Evolutionary conservation across 2,797 vertebrate genomes (phyloP), one percentile per base, ranked within the genome.

Genomic region (Potorous gilbertii): DNA sequence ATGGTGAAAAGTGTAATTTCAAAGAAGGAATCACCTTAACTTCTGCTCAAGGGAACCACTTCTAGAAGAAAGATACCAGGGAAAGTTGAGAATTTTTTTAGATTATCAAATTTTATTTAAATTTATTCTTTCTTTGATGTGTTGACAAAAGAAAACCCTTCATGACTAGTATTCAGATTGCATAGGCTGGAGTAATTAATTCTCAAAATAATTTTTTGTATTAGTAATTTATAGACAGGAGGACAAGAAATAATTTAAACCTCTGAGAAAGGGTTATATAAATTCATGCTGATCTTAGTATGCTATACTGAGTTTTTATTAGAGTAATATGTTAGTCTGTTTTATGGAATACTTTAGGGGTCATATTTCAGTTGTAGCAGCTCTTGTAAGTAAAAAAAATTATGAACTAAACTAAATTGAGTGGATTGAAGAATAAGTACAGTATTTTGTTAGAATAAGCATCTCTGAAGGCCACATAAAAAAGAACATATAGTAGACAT

Each of bases 291-390:
- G 74, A 62, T 91, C 81, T 96, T 96, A 92, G 57, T 66, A 34
- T 90, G 92, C 92, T 91, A 55, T 62, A 50, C 93, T 96, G 81
- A 94, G 96, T 54, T 96, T 52, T 94, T 96, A 18, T 96, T 90
- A 94, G 95, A 90, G 93, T 95, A 90, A 93, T 95, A 92, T 96
- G 95, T 96, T 96, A 95, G 92, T 54, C 54, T 62, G 55, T 91
- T 98, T 97, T 96, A 92, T 92, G 54, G 96, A 95, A 97, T 96
- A 94, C 92, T 96, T 97, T 96, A 94, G n/a, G n/a, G 16, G 40
- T 4, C 93, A 95, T 95, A 92, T 56, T 54, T 95, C 46, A 56
- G 93, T 97, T 96, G 95, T 94, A 96, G 96, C 97, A 96, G 92
- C 74, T 93, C 90, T 95, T 96, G 59, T 56, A 87, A 92, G 93